These are phyloP conservation scores for Lithophane leautieri DNA, from an alignment of 2,888 invertebrate species.

Conservation along the genomic window DNA sequence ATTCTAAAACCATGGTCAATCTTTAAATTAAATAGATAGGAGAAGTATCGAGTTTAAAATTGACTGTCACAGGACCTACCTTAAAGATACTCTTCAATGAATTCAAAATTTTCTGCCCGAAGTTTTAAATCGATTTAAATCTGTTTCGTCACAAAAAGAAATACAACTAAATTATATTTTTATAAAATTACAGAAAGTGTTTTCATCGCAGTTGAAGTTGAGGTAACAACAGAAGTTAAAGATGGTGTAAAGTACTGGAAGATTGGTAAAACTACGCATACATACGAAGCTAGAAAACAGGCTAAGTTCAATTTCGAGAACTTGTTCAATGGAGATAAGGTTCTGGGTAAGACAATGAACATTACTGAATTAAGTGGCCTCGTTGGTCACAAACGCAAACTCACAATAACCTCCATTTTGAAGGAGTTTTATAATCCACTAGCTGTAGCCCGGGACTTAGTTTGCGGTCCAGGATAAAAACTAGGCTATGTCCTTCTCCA, in stretches of 20 bases:
- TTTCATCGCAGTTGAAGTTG: conserved; percentile 2
- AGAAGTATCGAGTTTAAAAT: neutral
- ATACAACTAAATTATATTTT: neutral
- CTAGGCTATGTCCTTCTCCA: too few relatives aligned
- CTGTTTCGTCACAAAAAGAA: neutral
- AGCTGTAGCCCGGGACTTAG: too few relatives aligned
- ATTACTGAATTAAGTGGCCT: neutral
- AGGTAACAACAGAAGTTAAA: neutral
- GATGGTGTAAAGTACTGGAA: conserved; percentile 52
- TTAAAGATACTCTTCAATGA: neutral
- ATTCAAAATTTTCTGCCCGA: neutral
- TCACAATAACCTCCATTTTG: neutral
- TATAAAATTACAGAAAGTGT: conserved; percentile 48
- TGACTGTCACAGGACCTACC: neutral
- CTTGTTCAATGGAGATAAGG: conserved; percentile 56
- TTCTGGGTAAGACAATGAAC: conserved; percentile 57
- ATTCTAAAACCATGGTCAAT: neutral
- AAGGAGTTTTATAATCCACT: neutral
- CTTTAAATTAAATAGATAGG: neutral
- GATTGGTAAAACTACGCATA: conserved; percentile 12
- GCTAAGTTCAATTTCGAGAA: conserved; percentile 49
- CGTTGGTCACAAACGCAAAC: neutral
- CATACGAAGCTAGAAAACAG: conserved; percentile 33
- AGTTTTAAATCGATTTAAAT: neutral
- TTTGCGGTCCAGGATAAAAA: too few relatives aligned